These are phyloP conservation scores for Megaceryle torquata DNA, from an alignment of 2,113 vertebrate species.

Conservation along the genomic window DNA sequence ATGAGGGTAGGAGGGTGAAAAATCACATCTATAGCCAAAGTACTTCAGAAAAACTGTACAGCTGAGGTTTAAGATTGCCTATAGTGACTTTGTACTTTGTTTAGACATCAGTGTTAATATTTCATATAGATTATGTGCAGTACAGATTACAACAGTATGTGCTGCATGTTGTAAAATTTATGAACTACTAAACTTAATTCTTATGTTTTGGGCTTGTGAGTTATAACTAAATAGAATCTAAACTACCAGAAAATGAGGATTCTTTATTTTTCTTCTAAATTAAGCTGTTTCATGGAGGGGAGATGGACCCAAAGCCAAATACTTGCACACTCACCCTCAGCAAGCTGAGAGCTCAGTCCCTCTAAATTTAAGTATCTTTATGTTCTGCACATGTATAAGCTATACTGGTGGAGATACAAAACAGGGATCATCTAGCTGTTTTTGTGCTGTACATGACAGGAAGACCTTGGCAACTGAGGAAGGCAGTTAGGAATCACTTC, in stretches of 20 bases:
- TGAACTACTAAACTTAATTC: constrained; percentile 18
- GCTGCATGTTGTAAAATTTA: neutral
- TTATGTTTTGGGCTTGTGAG: neutral
- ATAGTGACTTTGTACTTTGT: constrained; percentile 15
- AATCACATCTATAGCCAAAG: neutral
- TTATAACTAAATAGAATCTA: constrained; percentile 1
- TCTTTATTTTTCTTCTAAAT: neutral
- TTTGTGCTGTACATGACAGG: neutral
- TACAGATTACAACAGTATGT: constrained; percentile 25
- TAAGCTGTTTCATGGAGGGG: neutral
- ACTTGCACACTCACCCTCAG: neutral
- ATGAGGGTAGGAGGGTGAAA: constrained; percentile 33
- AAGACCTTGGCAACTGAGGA: neutral
- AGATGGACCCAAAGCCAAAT: neutral
- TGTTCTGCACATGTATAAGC: neutral
- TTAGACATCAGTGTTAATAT: constrained; percentile 36
- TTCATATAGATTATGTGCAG: neutral
- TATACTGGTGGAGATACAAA: neutral
- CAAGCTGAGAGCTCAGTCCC: neutral
- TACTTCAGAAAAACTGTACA: neutral
- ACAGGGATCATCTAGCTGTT: neutral
- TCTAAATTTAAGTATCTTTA: neutral
- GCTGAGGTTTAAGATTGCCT: neutral
- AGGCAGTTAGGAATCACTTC: neutral
- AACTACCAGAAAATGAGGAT: neutral